These are phyloP conservation scores for Oreocharis arfaki DNA, from an alignment of 2,113 vertebrate genomes.

Conservation along the genomic window DNA sequence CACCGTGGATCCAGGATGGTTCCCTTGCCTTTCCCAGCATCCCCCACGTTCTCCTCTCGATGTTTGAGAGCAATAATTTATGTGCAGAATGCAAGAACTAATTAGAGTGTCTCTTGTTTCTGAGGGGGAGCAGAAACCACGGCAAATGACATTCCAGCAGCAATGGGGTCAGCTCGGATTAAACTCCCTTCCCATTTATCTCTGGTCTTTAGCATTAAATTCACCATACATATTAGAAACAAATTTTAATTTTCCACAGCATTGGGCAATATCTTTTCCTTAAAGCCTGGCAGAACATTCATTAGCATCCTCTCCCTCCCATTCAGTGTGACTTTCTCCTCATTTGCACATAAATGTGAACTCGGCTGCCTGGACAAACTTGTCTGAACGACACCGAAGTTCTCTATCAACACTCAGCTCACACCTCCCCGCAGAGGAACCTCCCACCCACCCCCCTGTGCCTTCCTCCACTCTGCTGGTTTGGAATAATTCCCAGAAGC, in stretches of 20 bases:
- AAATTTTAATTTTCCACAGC: slow-evolving; percentile 71
- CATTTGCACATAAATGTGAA: slow-evolving; percentile 63
- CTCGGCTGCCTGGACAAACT: slow-evolving; percentile 10
- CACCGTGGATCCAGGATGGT: background rate
- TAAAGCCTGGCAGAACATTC: slow-evolving; percentile 58
- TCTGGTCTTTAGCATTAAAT: slow-evolving; percentile 65
- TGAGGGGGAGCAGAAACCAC: slow-evolving; percentile 3
- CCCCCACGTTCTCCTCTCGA: background rate
- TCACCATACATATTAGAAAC: slow-evolving; percentile 57
- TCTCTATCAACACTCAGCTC: background rate
- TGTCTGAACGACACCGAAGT: background rate
- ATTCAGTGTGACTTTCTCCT: slow-evolving; percentile 21
- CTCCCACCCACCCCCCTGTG: background rate
- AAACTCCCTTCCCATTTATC: slow-evolving; percentile 42
- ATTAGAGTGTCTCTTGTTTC: slow-evolving; percentile 29
- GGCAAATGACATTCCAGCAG: slow-evolving; percentile 33
- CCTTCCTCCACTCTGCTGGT: background rate
- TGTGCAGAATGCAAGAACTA: slow-evolving; percentile 7
- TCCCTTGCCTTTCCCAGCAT: background rate
- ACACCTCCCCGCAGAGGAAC: too few relatives aligned
- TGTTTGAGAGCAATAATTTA: slow-evolving; percentile 15
- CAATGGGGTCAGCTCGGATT: slow-evolving; percentile 45
- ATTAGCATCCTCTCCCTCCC: slow-evolving; percentile 46
- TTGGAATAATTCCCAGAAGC: background rate
- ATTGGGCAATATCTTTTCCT: slow-evolving; percentile 63